Percentiles rank a stretch among this genome's conserved stretches.
phyloP scores from a whole-genome alignment of 2,888 invertebrate species.

The Cactoblastis cactorum region DNA sequence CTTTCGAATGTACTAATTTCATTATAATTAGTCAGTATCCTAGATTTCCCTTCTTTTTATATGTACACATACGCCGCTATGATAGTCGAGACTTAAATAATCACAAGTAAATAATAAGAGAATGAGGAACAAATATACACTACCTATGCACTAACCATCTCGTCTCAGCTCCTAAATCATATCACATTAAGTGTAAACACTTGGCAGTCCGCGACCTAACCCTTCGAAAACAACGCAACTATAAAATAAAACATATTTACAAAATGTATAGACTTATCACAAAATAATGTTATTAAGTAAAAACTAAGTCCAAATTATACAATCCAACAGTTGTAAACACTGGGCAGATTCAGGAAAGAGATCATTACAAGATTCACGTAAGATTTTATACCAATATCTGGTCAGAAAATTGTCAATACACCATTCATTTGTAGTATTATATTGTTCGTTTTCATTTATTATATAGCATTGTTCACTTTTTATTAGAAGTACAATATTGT shows the following conservation, averaged over 20 bases:
- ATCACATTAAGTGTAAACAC: constrained; percentile 67
- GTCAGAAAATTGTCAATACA: background rate
- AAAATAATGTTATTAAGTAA: constrained; percentile 60
- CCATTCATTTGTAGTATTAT: background rate
- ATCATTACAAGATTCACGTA: constrained; percentile 76
- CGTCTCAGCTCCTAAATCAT: constrained; percentile 47
- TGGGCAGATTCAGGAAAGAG: constrained; percentile 77
- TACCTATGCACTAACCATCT: constrained; percentile 65
- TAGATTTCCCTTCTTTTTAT: constrained; percentile 41
- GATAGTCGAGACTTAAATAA: constrained; percentile 74
- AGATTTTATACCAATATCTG: constrained; percentile 22
- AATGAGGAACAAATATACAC: constrained; percentile 74
- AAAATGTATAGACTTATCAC: constrained; percentile 68
- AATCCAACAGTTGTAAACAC: constrained; percentile 71
- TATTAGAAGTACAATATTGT: too few relatives aligned
- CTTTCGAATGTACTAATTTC: constrained; percentile 65
- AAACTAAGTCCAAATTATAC: constrained; percentile 61
- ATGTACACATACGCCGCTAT: constrained; percentile 62
- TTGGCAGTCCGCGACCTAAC: constrained; percentile 59
- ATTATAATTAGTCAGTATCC: constrained; percentile 39
- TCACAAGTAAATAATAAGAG: constrained; percentile 66
- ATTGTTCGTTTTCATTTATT: background rate
- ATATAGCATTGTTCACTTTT: too few relatives aligned
- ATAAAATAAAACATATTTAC: constrained; percentile 61
- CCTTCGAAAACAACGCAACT: constrained; percentile 45